These are phyloP conservation scores for Eueides isabella DNA, from an alignment of 1,140 invertebrate genomes.

Conservation along the genomic window DNA sequence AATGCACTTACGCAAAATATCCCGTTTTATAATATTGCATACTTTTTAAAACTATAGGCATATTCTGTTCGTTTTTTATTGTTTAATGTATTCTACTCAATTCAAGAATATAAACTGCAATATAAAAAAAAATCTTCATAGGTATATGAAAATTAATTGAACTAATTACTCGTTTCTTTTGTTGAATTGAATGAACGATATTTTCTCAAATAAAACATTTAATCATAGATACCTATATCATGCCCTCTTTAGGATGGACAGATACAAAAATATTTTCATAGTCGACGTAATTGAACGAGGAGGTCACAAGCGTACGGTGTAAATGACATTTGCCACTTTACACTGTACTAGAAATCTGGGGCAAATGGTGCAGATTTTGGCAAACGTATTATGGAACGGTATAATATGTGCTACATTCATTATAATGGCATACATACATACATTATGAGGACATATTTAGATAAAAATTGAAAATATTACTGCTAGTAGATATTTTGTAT, in stretches of 20 bases:
- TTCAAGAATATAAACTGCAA: no score
- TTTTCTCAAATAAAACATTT: background rate
- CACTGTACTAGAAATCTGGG: background rate
- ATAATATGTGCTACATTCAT: background rate
- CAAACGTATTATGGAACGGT: background rate
- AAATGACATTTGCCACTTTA: background rate
- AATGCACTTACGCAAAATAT: no score
- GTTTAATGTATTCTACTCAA: no score
- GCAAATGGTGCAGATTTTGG: conserved; percentile 9
- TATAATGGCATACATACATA: background rate
- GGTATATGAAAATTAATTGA: no score
- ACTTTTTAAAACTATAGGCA: no score
- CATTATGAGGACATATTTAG: background rate
- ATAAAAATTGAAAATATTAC: background rate
- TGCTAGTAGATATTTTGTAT: background rate
- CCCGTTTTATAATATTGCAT: no score
- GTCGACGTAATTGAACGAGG: background rate
- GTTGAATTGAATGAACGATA: no score
- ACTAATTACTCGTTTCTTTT: no score
- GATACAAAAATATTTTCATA: background rate
- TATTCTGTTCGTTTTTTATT: no score
- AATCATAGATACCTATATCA: background rate
- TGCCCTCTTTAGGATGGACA: background rate
- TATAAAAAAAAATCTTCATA: no score
- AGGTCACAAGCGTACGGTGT: background rate